Conservation (phyloP, 2,797 vertebrate genomes). For the Leuciscus waleckii region DNA sequence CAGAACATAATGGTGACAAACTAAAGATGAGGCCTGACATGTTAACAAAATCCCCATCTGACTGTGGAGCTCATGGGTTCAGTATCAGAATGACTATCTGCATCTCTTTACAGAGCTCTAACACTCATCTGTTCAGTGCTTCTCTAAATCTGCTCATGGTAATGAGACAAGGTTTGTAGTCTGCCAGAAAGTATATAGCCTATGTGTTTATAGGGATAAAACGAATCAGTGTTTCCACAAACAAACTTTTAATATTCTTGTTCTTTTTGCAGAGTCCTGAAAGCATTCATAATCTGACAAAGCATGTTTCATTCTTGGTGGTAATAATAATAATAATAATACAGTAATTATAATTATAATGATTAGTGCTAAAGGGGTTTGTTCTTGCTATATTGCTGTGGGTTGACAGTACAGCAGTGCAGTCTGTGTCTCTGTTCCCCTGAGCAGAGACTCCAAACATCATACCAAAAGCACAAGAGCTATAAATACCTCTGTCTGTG, state of each 20-base stretch:
- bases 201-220: not conserved
- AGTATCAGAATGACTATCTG: not conserved
- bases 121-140: conserved; percentile 14
- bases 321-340: not conserved
- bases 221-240: not conserved
- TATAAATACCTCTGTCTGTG: conserved; percentile 57
- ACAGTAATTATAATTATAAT: not conserved
- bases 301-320: not conserved
- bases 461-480: conserved; percentile 56
- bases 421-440: conserved; percentile 28
- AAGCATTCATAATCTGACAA: not conserved
- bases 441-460: conserved; percentile 53
- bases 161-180: not conserved
- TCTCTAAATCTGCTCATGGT: conserved; percentile 11
- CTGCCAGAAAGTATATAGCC: not conserved
- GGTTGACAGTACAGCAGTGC: conserved; percentile 40
- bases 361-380: not conserved
- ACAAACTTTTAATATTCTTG: not conserved
- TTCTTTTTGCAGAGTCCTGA: not conserved
- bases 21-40: conserved; percentile 15
- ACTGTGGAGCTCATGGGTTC: conserved; percentile 14
- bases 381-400: conserved; percentile 36
- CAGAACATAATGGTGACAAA: not conserved
- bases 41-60: conserved; percentile 19
- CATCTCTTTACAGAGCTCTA: conserved; percentile 6